These are phyloP conservation scores for Corythornis vintsioides DNA, from an alignment of 2,113 vertebrate genomes.

Conservation along the genomic window DNA sequence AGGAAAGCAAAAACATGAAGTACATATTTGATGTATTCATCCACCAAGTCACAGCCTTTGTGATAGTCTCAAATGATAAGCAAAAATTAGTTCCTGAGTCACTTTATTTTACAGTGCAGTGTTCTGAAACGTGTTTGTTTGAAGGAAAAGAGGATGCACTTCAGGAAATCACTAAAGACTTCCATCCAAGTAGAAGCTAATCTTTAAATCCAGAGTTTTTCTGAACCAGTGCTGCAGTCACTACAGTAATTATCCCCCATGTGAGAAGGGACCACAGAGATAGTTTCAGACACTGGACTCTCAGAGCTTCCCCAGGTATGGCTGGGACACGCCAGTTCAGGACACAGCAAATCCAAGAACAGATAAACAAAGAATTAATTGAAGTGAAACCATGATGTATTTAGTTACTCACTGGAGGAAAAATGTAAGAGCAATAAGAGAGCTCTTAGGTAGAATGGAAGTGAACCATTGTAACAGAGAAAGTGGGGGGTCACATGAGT, in stretches of 20 bases:
- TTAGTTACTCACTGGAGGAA: neutral
- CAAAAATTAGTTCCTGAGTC: neutral
- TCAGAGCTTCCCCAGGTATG: neutral
- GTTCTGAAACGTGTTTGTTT: neutral
- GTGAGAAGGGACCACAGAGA: neutral
- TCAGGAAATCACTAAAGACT: neutral
- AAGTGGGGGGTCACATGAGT: neutral
- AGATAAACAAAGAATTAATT: neutral
- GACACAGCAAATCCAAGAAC: rapidly evolving
- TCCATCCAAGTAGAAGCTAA: neutral
- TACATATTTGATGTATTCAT: neutral
- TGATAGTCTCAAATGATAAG: neutral
- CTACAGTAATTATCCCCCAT: rapidly evolving
- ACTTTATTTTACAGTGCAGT: neutral
- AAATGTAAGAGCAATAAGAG: neutral
- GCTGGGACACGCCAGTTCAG: neutral
- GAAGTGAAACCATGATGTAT: neutral
- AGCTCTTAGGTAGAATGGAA: neutral
- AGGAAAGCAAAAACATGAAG: neutral
- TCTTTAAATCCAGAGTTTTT: neutral
- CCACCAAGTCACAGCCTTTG: neutral
- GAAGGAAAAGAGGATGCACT: neutral
- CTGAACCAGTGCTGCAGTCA: neutral
- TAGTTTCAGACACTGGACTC: neutral
- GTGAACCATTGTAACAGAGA: neutral